A percentile compares a stretch with the other conserved stretches of the same genome.
phyloP scores from a whole-genome alignment of 2,113 vertebrate species.

The Globicephala melas region DNA sequence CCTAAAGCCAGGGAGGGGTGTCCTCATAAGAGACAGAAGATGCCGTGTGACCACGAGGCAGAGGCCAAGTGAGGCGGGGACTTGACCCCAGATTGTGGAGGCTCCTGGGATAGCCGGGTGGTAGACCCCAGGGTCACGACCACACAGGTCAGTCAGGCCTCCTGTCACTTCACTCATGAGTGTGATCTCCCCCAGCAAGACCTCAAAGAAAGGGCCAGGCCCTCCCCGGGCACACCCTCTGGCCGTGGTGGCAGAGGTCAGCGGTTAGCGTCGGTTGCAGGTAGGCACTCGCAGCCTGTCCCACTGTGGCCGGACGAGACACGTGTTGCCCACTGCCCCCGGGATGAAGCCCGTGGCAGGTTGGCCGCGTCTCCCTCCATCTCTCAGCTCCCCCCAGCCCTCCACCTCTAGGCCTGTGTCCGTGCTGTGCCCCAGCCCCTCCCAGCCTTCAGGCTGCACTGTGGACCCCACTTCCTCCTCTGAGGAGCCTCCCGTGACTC shows the following conservation, averaged over 20 bases:
- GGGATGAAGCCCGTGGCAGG: neutral
- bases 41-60: rapidly evolving
- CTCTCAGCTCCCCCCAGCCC: neutral
- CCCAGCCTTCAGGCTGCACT: neutral
- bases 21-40: neutral
- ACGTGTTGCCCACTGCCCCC: rapidly evolving
- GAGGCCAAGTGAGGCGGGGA: rapidly evolving
- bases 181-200: neutral
- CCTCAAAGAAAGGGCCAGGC: too few relatives aligned
- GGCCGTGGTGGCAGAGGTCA: neutral
- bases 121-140: neutral
- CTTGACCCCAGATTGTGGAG: too few relatives aligned
- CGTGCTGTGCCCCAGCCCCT: rapidly evolving
- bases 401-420: neutral
- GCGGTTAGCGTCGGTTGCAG: rapidly evolving
- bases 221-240: neutral
- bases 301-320: neutral
- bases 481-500: neutral
- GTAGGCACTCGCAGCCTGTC: neutral
- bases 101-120: neutral
- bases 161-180: rapidly evolving
- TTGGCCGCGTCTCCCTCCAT: rapidly evolving
- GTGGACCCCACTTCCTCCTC: neutral
- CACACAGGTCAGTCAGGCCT: neutral
- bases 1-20: rapidly evolving